Base-by-base conservation (phyloP, 2,888 invertebrate genomes). In the Saturnia japonica region DNA sequence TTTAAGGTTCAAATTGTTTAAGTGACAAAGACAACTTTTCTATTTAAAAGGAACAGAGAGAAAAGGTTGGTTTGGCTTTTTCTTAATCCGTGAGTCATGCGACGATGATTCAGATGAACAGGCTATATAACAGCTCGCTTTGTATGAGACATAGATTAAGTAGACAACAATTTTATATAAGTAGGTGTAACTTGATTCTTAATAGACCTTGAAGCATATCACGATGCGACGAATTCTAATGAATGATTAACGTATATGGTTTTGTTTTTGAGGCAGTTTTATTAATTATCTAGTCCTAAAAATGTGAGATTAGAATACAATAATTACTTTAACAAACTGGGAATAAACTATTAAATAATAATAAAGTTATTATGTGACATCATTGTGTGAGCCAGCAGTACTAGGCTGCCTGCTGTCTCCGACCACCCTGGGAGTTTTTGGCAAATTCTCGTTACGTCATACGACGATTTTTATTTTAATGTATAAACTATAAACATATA, bases 191-290 rank as follows among this genome's bases (percentile, higher is more conserved):
- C 79, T 79, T 78, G 83, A 82, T 78, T 80, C 83, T 75, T 76
- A 76, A 79, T 78, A 82, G 81, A 76, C 86, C 87, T 88, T 90
- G 87, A 80, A 76, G 75, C 78, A 76, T 81, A 80, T 82, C 80
- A 80, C 80, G 79, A 82, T 75, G 73, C 74, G 76, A 78, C 74
- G 67, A 76, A 74, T 70, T 72, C 60, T 70, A 28, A 42, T n/a
- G 47, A 34, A 42, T 25, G 62, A 51, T 68, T 72, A n/a, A 60
- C 34, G 6, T 28, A 28, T 28, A 60, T 60, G 51, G 62, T 28
- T 72, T 68, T 28, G 14, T 67, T 70, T 22, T 64, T 64, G 25
- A 62, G 19, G 34, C 25, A 64, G 43, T n/a, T n/a, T 22, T 22
- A 54, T 22, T 54, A 57, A 22, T 25, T 43, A 34, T 40, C 54